Evolutionary conservation across 2,888 invertebrate genomes (phyloP), one percentile per base, ranked within the genome.

Genomic region (Clitarchus hookeri): DNA sequence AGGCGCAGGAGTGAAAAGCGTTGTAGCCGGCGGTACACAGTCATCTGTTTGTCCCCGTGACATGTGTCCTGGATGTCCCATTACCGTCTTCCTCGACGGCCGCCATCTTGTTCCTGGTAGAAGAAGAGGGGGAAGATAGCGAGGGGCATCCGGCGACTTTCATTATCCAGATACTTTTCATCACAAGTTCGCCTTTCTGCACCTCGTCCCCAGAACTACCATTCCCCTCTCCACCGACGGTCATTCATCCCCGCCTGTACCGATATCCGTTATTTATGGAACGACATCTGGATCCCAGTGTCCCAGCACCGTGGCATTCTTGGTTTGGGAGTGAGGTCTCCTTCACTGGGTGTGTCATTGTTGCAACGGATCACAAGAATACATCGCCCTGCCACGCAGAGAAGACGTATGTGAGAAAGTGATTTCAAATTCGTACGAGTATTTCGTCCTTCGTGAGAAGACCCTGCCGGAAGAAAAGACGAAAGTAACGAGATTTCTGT

Each of bases 161-260:
- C 65, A 65, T 65, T 65, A 65, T 65, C 65, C 65, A n/a, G 65
- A 65, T 65, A 65, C 65, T 65, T 48, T 48, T 48, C 48, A 48
- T 48, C 48, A 48, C 16, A 8, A 48, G 48, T 48, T 16, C 48
- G 11, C 48, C 48, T 36, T 36, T 36, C 36, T 36, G 36, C 36
- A 36, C 11, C 65, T 19, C 0, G 13, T n/a, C 16, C 65, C 65
- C 65, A 8, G 48, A 16, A 48, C 48, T 36, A 8, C 11, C 6
- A 48, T 36, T 36, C 36, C 36, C 1, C 48, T 6, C 12, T 23
- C 65, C 23, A n/a, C 2, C 16, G 1, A 65, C n/a, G 36, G 36
- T 36, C 36, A 36, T 36, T 36, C 36, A 36, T 36, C 36, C 36
- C 36, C 36, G 1, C 36, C 36, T 36, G 36, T 4, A 36, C 36